A percentile compares a stretch with the other conserved stretches of the same genome.
Conservation (phyloP, 2,797 vertebrate species). For the Mionectes olivaceus region DNA sequence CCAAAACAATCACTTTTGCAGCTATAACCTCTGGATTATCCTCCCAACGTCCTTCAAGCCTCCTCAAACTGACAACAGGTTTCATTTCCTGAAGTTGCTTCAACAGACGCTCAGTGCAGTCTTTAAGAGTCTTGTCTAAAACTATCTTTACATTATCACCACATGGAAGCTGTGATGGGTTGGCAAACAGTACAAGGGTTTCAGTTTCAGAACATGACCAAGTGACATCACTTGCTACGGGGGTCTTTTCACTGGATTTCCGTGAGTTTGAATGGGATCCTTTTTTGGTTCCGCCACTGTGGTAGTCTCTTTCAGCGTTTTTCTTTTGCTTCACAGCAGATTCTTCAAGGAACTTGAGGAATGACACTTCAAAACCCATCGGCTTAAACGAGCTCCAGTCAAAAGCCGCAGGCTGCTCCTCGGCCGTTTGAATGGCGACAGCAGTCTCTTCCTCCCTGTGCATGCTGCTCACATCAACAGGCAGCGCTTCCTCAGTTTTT, state of each 20-base stretch:
- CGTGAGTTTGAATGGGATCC: constrained; percentile 74
- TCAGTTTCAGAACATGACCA: constrained; percentile 79
- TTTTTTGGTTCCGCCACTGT: constrained; percentile 82
- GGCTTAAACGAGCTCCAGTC: constrained; percentile 93
- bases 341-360: constrained; percentile 95
- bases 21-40: constrained; percentile 66
- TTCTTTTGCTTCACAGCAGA: constrained; percentile 90
- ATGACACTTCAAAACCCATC: constrained; percentile 97
- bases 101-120: constrained; percentile 82
- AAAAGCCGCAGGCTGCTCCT: constrained; percentile 81
- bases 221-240: constrained; percentile 52
- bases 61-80: constrained; percentile 87
- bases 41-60: constrained; percentile 74
- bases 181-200: constrained; percentile 87
- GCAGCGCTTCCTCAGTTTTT: constrained; percentile 64
- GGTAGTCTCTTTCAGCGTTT: constrained; percentile 82
- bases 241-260: constrained; percentile 78
- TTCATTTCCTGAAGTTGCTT: constrained; percentile 96
- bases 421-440: constrained; percentile 75
- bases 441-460: constrained; percentile 83
- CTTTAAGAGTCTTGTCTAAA: constrained; percentile 81
- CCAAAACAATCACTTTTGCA: constrained; percentile 69
- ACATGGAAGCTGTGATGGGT: constrained; percentile 85
- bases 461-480: constrained; percentile 27
- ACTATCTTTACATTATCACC: constrained; percentile 88